Evolutionary conservation across 2,797 vertebrate species (phyloP).

Genomic region (Champsocephalus esox): DNA sequence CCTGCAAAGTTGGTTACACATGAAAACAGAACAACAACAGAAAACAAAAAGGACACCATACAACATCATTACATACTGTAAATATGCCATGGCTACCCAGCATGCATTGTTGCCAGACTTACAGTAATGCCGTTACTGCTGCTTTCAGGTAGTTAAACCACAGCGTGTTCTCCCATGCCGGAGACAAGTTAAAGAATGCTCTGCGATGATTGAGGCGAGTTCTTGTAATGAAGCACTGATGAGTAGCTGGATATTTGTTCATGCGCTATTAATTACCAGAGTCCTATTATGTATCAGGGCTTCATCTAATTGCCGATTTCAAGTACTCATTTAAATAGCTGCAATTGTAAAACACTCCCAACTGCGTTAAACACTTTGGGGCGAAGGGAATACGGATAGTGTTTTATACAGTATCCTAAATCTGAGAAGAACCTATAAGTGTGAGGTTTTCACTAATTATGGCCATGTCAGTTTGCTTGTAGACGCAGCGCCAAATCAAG

Average conservation of each 20-base stretch:
- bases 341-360: conserved; percentile 44
- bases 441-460: background rate
- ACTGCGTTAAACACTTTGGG: conserved; percentile 29
- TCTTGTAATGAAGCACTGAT: conserved; percentile 47
- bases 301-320: conserved; percentile 51
- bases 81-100: conserved; percentile 12
- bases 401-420: conserved; percentile 14
- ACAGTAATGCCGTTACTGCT: conserved; percentile 10
- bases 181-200: conserved; percentile 36
- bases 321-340: conserved; percentile 53
- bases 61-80: conserved; percentile 5
- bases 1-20: no score
- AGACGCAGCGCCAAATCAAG: background rate
- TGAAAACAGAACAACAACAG: no score
- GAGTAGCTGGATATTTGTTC: conserved; percentile 65
- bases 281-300: conserved; percentile 46
- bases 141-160: conserved; percentile 30
- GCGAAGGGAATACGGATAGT: conserved; percentile 21
- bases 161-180: conserved; percentile 11
- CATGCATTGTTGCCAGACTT: background rate
- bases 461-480: conserved; percentile 9
- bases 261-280: conserved; percentile 55
- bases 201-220: conserved; percentile 42
- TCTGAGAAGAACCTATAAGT: conserved; percentile 1
- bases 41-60: no score